phyloP scores from a whole-genome alignment of 2,113 vertebrate genomes.

The Daphoenositta chrysoptera region DNA sequence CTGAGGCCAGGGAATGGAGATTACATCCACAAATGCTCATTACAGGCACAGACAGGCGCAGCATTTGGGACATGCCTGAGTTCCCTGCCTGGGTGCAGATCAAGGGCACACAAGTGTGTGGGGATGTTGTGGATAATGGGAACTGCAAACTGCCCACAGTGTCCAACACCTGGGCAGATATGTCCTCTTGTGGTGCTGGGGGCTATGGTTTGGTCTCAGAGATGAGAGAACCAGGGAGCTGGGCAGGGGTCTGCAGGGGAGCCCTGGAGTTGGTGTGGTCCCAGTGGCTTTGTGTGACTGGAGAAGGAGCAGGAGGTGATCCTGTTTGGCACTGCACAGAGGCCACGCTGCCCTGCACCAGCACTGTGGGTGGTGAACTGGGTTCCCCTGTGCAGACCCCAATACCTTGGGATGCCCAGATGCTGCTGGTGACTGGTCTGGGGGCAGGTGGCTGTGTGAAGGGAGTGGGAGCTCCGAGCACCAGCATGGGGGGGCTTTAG shows the following conservation, averaged over 20 bases:
- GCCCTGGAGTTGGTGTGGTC: accelerated
- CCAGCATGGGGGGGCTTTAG: accelerated
- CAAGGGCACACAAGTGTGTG: not conserved
- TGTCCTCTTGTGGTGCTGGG: not conserved
- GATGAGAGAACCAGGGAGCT: accelerated
- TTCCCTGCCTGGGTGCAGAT: not conserved
- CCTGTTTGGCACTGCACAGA: accelerated
- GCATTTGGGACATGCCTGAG: not conserved
- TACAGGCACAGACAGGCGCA: not conserved
- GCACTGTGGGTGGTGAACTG: accelerated
- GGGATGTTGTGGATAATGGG: not conserved
- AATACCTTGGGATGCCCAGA: not conserved
- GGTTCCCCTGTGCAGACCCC: accelerated
- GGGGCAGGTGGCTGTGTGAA: not conserved
- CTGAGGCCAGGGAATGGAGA: not conserved
- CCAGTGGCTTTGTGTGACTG: not conserved
- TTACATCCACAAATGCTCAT: not conserved
- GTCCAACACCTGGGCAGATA: not conserved
- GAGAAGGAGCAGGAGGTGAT: too few relatives aligned
- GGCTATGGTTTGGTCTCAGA: not conserved
- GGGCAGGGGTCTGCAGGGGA: not conserved
- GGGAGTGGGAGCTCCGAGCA: not conserved
- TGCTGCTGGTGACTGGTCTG: not conserved
- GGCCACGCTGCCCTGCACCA: accelerated
- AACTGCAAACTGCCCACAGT: not conserved